Base-by-base conservation (phyloP, 2,888 invertebrate species). In the Idaea aversata region DNA sequence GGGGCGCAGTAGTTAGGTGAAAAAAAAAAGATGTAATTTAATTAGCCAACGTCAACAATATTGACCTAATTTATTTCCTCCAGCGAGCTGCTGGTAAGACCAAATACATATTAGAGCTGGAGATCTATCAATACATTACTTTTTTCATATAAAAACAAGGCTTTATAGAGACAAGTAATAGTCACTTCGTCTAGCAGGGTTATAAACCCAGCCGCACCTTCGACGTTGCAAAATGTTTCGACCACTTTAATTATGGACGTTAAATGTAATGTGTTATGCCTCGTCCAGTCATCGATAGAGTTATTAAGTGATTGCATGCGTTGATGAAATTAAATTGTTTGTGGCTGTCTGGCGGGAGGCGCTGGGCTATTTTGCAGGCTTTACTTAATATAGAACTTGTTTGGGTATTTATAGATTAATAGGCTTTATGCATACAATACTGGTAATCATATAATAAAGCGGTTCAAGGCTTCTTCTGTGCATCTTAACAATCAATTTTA, bases 171-270 rank as follows among this genome's bases (percentile, higher is more conserved):
- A 47, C 5, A 47, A 47, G 47, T 47, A 47, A 47, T 10, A 47
- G 10, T 13, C 47, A 47, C 7, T 47, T 59, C 67, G 61, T 64
- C 69, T 72, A 63, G 61, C 71, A 71, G 66, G 63, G 65, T 73
- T 67, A 63, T 70, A 61, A 61, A 66, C 67, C 62, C 61, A 63
- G 69, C 69, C 75, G 71, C 75, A 70, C 76, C 75, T 74, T 60
- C 61, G 6, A 15, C 57, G 62, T 75, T 74, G 70, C 74, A 67
- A 75, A 76, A 74, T 65, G 66, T 63, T 67, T 62, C 57, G 63
- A 59, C 69, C 70, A 70, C 67, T 69, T 67, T 69, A 75, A 73
- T 76, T 74, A 67, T 68, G 68, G 64, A 65, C 69, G 72, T 73
- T 74, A 72, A 69, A 58, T 64, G 70, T 70, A 65, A 65, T 72